Conservation (phyloP, 2,888 invertebrate species). For the Polydrusus cervinus region DNA sequence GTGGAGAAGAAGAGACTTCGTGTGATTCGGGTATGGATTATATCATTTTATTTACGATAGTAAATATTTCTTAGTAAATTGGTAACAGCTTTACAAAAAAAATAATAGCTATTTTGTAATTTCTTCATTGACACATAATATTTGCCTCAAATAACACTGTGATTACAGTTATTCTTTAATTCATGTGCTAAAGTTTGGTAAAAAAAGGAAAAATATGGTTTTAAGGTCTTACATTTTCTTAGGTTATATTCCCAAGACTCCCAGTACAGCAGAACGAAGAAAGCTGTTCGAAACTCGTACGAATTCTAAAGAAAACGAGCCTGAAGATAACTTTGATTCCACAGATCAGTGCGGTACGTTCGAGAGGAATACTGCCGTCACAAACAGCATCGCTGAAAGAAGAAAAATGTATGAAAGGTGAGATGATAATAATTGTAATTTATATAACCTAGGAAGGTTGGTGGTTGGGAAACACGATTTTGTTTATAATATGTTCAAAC, state of each 20-base stretch:
- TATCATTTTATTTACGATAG: too few relatives aligned
- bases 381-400: conserved; percentile 84
- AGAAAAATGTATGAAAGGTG: conserved; percentile 81
- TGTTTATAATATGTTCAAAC: too few relatives aligned
- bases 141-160: too few relatives aligned
- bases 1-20: conserved; percentile 77
- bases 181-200: too few relatives aligned
- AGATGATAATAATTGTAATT: too few relatives aligned
- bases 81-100: not conserved
- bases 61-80: too few relatives aligned
- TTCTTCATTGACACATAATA: too few relatives aligned
- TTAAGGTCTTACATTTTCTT: not conserved
- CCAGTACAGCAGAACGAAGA: conserved; percentile 86
- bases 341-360: conserved; percentile 74
- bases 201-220: too few relatives aligned
- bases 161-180: too few relatives aligned
- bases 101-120: too few relatives aligned
- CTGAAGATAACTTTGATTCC: conserved; percentile 71
- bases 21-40: conserved; percentile 72
- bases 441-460: too few relatives aligned
- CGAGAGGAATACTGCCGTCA: conserved; percentile 77
- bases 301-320: conserved; percentile 68
- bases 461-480: too few relatives aligned
- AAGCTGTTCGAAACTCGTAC: conserved; percentile 78
- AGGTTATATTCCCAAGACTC: conserved; percentile 82